These are phyloP conservation scores for Ormia ochracea DNA, from an alignment of 2,888 invertebrate species.

Conservation along the genomic window DNA sequence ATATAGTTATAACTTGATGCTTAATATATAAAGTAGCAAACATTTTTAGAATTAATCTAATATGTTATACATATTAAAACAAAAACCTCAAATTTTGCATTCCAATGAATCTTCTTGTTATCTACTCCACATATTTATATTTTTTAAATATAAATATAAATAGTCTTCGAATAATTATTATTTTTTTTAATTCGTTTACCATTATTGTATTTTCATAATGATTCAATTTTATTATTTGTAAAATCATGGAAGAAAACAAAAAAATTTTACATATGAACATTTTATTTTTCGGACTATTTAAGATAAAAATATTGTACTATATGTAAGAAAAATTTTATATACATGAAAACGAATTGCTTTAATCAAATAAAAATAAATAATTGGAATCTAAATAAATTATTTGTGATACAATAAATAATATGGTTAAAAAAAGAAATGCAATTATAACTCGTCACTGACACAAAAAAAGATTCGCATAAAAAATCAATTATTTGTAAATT, in stretches of 20 bases:
- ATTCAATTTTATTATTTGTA: not conserved
- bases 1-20: slow-evolving; percentile 45
- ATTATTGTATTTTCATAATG: not conserved
- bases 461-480: slow-evolving; percentile 39
- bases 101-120: slow-evolving; percentile 11
- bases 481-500: slow-evolving; percentile 56
- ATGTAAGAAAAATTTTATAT: slow-evolving; percentile 55
- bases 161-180: not conserved
- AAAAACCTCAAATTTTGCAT: slow-evolving; percentile 25
- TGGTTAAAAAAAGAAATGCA: slow-evolving; percentile 46
- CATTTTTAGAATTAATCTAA: slow-evolving; percentile 18
- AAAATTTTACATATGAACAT: slow-evolving; percentile 24
- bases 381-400: slow-evolving; percentile 57
- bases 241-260: not conserved
- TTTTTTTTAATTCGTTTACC: not conserved
- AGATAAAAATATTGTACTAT: slow-evolving; percentile 56
- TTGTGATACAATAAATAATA: slow-evolving; percentile 61
- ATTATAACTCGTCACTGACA: slow-evolving; percentile 26
- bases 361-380: slow-evolving; percentile 49
- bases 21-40: slow-evolving; percentile 26
- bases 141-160: too few relatives aligned
- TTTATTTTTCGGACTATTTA: slow-evolving; percentile 51
- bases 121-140: too few relatives aligned
- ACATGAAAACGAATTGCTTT: slow-evolving; percentile 55
- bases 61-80: slow-evolving; percentile 48